Percentiles rank a stretch among this genome's conserved stretches.
These are phyloP conservation scores for Teleopsis dalmanni DNA, from an alignment of 1,140 invertebrate species.

Conservation along the genomic window DNA sequence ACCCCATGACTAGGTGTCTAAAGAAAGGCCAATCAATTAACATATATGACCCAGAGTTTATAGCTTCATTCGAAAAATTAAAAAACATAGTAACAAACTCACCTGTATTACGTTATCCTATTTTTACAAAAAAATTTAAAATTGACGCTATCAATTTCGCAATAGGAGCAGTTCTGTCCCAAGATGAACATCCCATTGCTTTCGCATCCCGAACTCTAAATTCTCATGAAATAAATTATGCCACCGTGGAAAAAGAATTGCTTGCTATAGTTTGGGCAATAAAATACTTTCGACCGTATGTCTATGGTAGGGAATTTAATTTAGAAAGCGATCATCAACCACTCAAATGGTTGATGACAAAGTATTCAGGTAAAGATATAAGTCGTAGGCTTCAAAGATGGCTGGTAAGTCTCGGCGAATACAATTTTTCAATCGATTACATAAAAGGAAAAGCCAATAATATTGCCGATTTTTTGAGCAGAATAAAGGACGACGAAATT, in stretches of 20 bases:
- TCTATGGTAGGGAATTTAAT: constrained; percentile 47
- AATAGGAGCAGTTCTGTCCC: constrained; percentile 28
- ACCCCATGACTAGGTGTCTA: constrained; percentile 23
- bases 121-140: constrained; percentile 24
- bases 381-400: constrained; percentile 35
- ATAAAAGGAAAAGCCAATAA: constrained; percentile 33
- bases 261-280: constrained; percentile 43
- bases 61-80: constrained; percentile 11
- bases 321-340: constrained; percentile 49
- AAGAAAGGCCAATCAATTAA: constrained; percentile 7
- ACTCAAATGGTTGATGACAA: constrained; percentile 42
- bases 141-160: constrained; percentile 16
- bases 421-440: constrained; percentile 44
- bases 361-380: constrained; percentile 44
- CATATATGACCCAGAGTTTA: background rate
- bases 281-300: constrained; percentile 45
- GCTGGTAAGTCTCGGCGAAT: constrained; percentile 44
- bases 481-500: background rate
- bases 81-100: no score
- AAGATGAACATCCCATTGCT: constrained; percentile 30
- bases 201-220: constrained; percentile 43
- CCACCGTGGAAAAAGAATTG: constrained; percentile 41
- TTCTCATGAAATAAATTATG: constrained; percentile 41
- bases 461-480: constrained; percentile 24
- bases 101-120: constrained; percentile 17